These are phyloP conservation scores for Mactra quadrangularis DNA, from an alignment of 1,140 invertebrate species.

Conservation along the genomic window DNA sequence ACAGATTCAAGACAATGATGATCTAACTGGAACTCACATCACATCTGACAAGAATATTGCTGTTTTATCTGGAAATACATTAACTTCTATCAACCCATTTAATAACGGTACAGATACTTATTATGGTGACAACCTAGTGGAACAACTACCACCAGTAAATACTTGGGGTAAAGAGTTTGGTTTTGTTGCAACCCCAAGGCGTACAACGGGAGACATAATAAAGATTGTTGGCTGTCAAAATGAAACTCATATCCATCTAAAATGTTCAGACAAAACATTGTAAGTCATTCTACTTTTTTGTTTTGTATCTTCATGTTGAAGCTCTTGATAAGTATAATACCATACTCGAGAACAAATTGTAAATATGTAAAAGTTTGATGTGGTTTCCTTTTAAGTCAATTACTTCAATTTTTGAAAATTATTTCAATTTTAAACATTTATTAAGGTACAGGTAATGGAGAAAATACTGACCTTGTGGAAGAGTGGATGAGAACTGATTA, in stretches of 20 bases:
- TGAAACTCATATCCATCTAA: conserved; percentile 54
- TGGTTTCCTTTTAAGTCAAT: too few species aligned
- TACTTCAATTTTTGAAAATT: too few species aligned
- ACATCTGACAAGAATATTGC: conserved; percentile 68
- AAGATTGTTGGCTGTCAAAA: conserved; percentile 69
- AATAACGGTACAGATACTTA: conserved; percentile 50
- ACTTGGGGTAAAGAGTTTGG: conserved; percentile 75
- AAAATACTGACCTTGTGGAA: too few species aligned
- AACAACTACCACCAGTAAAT: conserved; percentile 63
- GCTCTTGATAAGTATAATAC: too few species aligned
- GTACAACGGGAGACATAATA: conserved; percentile 70
- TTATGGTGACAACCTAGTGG: neutral
- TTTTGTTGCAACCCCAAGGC: conserved; percentile 65
- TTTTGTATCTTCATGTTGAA: too few species aligned
- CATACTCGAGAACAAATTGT: too few species aligned
- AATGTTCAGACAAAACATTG: conserved; percentile 1
- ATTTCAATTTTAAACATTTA: too few species aligned
- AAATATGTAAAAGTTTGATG: too few species aligned
- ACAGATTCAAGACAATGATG: conserved; percentile 58
- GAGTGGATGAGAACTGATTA: too few species aligned
- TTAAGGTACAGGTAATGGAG: too few species aligned
- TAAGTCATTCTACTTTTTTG: too few species aligned
- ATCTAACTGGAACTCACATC: conserved; percentile 74
- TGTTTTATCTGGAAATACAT: conserved; percentile 72
- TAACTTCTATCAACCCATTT: conserved; percentile 56